Conservation (phyloP, 2,888 invertebrate species). For the Subacronicta megacephala region DNA sequence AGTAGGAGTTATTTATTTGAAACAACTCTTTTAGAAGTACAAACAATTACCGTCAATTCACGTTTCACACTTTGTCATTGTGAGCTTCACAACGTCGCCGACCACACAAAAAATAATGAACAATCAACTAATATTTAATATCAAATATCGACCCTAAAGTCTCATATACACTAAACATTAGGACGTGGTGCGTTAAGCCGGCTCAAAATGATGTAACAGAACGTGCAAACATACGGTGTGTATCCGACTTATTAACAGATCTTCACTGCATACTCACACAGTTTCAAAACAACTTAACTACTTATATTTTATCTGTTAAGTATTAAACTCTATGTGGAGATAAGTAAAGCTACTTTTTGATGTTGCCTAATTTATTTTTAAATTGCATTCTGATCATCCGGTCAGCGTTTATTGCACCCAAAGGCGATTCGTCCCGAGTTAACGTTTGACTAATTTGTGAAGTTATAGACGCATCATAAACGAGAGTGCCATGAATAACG, state of each 20-base stretch:
- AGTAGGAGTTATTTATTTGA: conserved; percentile 45
- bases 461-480: conserved; percentile 81
- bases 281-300: conserved; percentile 28
- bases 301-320: conserved; percentile 21
- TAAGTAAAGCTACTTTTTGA: conserved; percentile 47
- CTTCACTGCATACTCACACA: conserved; percentile 66
- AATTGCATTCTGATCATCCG: conserved; percentile 81
- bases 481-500: conserved; percentile 68
- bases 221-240: conserved; percentile 83
- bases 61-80: conserved; percentile 79
- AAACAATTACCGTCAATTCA: conserved; percentile 57
- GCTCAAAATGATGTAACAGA: conserved; percentile 86
- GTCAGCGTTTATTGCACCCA: conserved; percentile 87
- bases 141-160: conserved; percentile 84
- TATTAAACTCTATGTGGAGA: conserved; percentile 45
- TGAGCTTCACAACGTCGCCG: conserved; percentile 74
- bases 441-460: conserved; percentile 89
- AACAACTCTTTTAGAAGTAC: conserved; percentile 35
- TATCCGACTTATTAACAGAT: conserved; percentile 86
- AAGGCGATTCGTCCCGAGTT: conserved; percentile 81
- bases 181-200: conserved; percentile 83
- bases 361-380: conserved; percentile 51
- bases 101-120: conserved; percentile 78
- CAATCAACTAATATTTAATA: conserved; percentile 85
- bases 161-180: conserved; percentile 86